Base-by-base conservation (phyloP, 2,888 invertebrate species). In the Pachliopta kotzebuea region DNA sequence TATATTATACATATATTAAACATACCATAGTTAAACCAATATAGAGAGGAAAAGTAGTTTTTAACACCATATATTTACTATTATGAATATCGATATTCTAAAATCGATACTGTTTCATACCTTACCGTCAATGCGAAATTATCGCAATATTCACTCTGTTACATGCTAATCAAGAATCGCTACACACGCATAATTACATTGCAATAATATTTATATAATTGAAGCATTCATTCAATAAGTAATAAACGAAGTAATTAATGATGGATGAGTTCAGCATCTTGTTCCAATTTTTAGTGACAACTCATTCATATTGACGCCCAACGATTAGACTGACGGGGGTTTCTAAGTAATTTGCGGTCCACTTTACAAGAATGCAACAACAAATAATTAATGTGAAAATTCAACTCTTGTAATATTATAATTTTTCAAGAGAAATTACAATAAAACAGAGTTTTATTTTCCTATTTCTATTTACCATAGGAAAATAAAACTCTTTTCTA, bases 181-280 rank as follows among this genome's bases (percentile, higher is more conserved):
- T 26, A 4, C 31, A 68, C 63, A 68, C 60, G 62, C 63, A 63
- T 63, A 63, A 66, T 71, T 71, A 72, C 74, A 74, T 71, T 69
- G 17, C 4, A 56, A n/a, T 11, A 4, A 26, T 26, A 26, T 31
- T 29, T 20, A 29, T 52, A 52, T n/a, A 52, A 21, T 8, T 52
- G 14, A 1, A 6, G 14, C 2, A 6, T 21, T 52, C 20, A 42
- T 57, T 57, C 21, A 24, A 57, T 21, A 23, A 8, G 14, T 17
- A 6, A 37, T 20, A 21, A 11, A 6, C 23, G 4, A 45, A 20
- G 20, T 21, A 57, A 49, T 58, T 26, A 58, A 20, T 45, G 49
- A 24, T 14, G 14, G 18, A 50, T 26, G 31, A 24, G 26, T 14
- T 70, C 63, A 67, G 64, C 59, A 67, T 70, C n/a, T 66, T 58